Evolutionary conservation across 2,113 vertebrate species (phyloP).

Genomic region (Porphyrio hochstetteri): DNA sequence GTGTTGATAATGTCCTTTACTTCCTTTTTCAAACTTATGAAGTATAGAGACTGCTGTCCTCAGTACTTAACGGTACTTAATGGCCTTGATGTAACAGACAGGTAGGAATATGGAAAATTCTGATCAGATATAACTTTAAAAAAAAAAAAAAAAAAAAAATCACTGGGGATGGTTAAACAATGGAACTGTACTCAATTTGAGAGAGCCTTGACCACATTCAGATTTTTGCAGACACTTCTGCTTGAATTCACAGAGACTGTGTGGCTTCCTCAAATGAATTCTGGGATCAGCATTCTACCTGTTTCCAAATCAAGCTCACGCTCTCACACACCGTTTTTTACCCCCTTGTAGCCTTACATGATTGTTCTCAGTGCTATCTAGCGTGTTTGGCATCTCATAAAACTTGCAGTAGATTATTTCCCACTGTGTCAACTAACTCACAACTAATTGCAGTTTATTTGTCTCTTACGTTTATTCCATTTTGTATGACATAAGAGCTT

Average conservation of each 20-base stretch:
- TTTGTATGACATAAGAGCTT: background rate
- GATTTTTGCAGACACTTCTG: background rate
- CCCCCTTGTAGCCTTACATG: accelerated
- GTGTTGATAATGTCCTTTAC: background rate
- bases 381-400: background rate
- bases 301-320: background rate
- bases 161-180: background rate
- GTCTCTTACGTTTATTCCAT: background rate
- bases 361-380: background rate
- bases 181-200: background rate
- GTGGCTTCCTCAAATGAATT: background rate
- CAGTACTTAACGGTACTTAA: background rate
- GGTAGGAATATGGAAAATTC: background rate
- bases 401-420: background rate
- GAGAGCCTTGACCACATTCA: background rate
- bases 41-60: background rate
- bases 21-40: background rate
- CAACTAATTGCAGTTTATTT: background rate
- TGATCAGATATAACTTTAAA: background rate
- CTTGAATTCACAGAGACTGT: accelerated
- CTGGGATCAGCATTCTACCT: background rate
- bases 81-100: background rate
- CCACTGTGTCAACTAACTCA: background rate
- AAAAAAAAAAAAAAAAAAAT: background rate
- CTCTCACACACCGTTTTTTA: background rate